Conservation (phyloP, 2,113 vertebrate species). For the Rhinopomastus cyanomelas region DNA sequence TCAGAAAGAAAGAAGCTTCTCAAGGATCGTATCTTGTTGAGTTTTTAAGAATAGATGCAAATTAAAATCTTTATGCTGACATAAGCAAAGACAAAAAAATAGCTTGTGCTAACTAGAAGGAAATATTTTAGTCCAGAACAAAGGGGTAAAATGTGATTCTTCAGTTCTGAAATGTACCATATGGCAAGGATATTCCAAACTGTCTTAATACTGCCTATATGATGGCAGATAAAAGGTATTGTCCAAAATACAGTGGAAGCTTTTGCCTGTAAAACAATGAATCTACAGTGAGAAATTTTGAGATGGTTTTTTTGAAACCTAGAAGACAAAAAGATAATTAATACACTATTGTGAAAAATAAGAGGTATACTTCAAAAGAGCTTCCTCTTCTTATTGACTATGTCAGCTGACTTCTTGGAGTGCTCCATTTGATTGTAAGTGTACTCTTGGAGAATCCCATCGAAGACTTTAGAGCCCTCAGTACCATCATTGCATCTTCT, state of each 20-base stretch:
- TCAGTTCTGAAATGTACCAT: not conserved
- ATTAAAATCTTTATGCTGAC: not conserved
- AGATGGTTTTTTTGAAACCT: not conserved
- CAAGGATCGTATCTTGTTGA: not conserved
- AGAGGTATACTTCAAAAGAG: not conserved
- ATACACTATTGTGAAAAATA: not conserved
- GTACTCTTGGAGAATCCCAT: not conserved
- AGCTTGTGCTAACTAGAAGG: not conserved
- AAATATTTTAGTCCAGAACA: not conserved
- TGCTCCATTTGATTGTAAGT: constrained; percentile 45
- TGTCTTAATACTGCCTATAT: not conserved
- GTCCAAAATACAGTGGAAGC: not conserved
- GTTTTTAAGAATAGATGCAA: not conserved
- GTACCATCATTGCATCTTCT: not conserved
- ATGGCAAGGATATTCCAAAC: not conserved
- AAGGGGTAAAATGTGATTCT: not conserved
- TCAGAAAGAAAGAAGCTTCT: not conserved
- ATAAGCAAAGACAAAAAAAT: not conserved
- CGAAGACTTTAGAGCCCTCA: constrained; percentile 46
- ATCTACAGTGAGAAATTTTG: not conserved
- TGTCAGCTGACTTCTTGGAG: constrained; percentile 46
- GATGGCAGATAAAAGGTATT: not conserved
- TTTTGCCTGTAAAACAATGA: not conserved
- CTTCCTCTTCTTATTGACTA: not conserved
- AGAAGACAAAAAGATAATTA: not conserved